These are phyloP conservation scores for Pelmatolapia mariae DNA, from an alignment of 2,113 vertebrate species.

Conservation along the genomic window DNA sequence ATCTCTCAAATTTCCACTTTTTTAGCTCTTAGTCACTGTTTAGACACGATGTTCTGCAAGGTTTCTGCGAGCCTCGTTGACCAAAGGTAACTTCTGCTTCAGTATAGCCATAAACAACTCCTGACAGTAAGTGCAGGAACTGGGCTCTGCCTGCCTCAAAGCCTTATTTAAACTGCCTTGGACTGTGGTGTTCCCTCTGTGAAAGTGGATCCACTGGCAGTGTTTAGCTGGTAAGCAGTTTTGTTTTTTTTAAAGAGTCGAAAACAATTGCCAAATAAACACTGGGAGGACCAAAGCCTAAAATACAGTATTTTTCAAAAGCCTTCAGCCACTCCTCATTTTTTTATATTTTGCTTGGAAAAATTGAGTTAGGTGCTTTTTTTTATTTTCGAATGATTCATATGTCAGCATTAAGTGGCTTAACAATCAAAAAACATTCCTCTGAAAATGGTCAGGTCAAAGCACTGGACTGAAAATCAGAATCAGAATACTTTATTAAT, in stretches of 20 bases:
- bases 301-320: neutral
- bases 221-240: neutral
- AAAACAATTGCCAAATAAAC: neutral
- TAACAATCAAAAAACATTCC: neutral
- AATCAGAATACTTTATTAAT: neutral
- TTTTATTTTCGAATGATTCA: neutral
- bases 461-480: neutral
- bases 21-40: slow-evolving; percentile 22
- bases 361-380: neutral
- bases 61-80: neutral
- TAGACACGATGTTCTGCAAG: neutral
- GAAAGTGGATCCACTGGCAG: neutral
- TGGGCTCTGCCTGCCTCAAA: slow-evolving; percentile 24
- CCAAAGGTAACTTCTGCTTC: neutral
- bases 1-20: neutral
- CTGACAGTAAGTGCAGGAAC: slow-evolving; percentile 39
- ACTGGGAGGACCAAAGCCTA: neutral
- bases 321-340: neutral
- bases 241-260: neutral
- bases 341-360: neutral
- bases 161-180: slow-evolving; percentile 24
- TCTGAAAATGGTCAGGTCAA: neutral
- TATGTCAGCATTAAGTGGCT: neutral
- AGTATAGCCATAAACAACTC: neutral
- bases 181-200: neutral